These are phyloP conservation scores for Agrypnia vestita DNA, from an alignment of 1,140 invertebrate genomes.

Conservation along the genomic window DNA sequence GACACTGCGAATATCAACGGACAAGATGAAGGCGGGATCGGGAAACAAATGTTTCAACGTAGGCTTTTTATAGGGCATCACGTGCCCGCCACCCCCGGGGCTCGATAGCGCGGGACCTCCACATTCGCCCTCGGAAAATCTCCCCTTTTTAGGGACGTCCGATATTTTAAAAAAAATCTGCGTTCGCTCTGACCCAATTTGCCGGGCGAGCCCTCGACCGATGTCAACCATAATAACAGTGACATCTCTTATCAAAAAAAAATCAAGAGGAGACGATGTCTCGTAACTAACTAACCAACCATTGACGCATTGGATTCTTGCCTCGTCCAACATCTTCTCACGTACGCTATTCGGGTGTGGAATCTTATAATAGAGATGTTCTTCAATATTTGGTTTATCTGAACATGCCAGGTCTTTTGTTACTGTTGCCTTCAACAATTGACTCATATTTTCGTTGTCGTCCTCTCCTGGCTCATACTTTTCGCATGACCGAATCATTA, in stretches of 20 bases:
- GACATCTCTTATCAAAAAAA: neutral
- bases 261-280: no score
- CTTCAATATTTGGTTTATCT: no score
- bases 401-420: no score
- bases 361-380: no score
- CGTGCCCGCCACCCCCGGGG: conserved; percentile 38
- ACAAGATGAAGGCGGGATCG: conserved; percentile 7
- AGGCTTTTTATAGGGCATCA: conserved; percentile 30
- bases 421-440: no score
- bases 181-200: neutral
- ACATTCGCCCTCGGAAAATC: conserved; percentile 23
- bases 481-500: no score
- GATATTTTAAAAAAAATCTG: conserved; percentile 36
- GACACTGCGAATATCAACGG: conserved; percentile 16
- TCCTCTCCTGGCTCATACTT: no score
- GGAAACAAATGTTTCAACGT: conserved; percentile 14
- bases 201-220: neutral
- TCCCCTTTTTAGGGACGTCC: conserved; percentile 32
- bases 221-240: neutral
- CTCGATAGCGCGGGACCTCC: conserved; percentile 36
- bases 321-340: no score
- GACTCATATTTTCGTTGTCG: no score
- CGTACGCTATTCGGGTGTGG: no score
- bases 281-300: no score
- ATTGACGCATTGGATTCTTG: no score